phyloP scores from a whole-genome alignment of 2,113 vertebrate species.

The Apteryx owenii region DNA sequence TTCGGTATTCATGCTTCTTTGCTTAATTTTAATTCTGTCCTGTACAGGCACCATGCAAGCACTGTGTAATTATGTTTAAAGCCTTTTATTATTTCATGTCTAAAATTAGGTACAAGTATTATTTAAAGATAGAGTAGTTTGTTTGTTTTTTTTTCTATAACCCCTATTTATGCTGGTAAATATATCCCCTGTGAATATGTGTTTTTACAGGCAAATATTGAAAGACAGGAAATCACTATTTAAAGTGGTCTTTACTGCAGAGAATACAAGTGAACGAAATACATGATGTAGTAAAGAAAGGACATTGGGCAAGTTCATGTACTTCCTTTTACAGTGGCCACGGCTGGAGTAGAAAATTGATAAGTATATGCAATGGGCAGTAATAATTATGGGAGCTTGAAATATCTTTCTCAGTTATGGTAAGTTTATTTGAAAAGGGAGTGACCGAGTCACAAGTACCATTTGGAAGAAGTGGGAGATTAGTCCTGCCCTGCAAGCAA shows the following conservation, averaged over 20 bases:
- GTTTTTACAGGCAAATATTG: neutral
- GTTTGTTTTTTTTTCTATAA: neutral
- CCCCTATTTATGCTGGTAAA: neutral
- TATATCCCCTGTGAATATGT: neutral
- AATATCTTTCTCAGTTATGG: neutral
- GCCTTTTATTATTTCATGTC: neutral
- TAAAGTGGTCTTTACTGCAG: neutral
- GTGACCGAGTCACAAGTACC: neutral
- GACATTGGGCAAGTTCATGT: fast-evolving
- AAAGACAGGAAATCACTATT: neutral
- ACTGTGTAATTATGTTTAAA: neutral
- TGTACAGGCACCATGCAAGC: neutral
- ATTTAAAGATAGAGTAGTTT: neutral
- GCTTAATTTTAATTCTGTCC: neutral
- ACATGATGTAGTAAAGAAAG: neutral
- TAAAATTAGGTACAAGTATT: neutral
- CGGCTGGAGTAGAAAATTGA: neutral
- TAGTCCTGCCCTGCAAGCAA: neutral
- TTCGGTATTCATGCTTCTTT: neutral
- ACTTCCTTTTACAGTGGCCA: neutral
- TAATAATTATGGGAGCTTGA: neutral
- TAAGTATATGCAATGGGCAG: neutral
- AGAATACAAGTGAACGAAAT: neutral
- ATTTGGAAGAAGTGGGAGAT: neutral
- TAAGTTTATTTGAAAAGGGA: neutral